Conservation (phyloP, 2,797 vertebrate genomes). For the Carcharodon carcharias region DNA sequence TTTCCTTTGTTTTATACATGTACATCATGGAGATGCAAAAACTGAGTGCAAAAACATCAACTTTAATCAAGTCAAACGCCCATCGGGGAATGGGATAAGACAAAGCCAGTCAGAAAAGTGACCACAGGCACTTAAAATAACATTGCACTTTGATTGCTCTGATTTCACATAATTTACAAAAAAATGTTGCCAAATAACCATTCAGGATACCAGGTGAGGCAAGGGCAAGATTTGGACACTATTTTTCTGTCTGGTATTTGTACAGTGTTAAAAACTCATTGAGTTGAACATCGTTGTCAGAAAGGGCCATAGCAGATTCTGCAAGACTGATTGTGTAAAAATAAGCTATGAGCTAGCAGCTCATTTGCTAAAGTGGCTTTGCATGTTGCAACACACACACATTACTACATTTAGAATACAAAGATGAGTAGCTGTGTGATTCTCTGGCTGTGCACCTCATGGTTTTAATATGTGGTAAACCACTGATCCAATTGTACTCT, state of each 20-base stretch:
- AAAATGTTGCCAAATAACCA: neutral
- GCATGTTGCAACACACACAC: neutral
- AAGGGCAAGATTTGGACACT: neutral
- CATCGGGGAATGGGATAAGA: neutral
- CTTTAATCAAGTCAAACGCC: neutral
- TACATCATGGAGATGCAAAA: neutral
- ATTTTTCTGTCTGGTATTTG: neutral
- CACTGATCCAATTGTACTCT: neutral
- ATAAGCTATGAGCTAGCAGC: neutral
- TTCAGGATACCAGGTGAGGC: neutral
- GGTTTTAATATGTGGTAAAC: slow-evolving; percentile 24
- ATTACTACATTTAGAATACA: neutral
- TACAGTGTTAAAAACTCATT: neutral
- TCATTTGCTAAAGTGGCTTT: neutral
- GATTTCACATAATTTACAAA: slow-evolving; percentile 23
- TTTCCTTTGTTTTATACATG: neutral
- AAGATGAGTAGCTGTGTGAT: neutral
- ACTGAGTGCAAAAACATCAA: neutral
- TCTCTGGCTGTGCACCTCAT: neutral
- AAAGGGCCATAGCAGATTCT: neutral
- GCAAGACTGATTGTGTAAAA: no score
- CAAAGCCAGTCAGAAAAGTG: neutral
- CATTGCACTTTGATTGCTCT: neutral
- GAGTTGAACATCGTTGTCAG: neutral
- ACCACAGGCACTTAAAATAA: neutral